A percentile compares a stretch with the other conserved stretches of the same genome.
Evolutionary conservation across 2,888 invertebrate species (phyloP).

Genomic region (Ctena decussata): DNA sequence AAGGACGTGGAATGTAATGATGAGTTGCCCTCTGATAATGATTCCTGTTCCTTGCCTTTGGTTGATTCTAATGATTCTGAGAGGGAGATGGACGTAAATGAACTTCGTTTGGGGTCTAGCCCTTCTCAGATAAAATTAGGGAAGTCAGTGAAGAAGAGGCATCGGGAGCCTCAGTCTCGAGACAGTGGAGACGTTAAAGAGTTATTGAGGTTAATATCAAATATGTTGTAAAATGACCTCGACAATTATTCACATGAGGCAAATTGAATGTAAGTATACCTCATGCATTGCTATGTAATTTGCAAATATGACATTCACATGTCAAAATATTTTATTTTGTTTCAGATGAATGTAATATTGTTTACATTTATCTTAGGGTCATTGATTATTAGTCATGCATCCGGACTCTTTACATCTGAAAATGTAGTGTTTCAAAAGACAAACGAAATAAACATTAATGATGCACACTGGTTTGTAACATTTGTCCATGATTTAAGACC

Average conservation of each 20-base stretch:
- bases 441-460: conserved; percentile 27
- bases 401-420: background rate
- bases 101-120: background rate
- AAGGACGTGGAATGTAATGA: background rate
- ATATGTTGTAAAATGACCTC: conserved; percentile 22
- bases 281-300: background rate
- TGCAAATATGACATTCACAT: background rate
- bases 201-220: background rate
- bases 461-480: conserved; percentile 29
- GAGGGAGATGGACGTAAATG: conserved; percentile 9
- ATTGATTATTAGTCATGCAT: background rate
- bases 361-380: background rate
- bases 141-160: background rate
- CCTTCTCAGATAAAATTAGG: background rate
- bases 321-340: background rate
- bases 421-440: conserved; percentile 34
- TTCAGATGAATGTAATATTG: background rate
- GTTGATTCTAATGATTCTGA: background rate
- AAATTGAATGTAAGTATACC: background rate
- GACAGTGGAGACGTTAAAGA: background rate
- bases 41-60: background rate
- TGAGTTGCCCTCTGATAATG: conserved; percentile 1
- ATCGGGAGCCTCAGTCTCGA: background rate
- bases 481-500: conserved; percentile 32
- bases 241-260: background rate